A percentile compares a stretch with the other conserved stretches of the same genome.
These are phyloP conservation scores for Muscidifurax raptorellus DNA, from an alignment of 1,140 invertebrate genomes.

Conservation along the genomic window DNA sequence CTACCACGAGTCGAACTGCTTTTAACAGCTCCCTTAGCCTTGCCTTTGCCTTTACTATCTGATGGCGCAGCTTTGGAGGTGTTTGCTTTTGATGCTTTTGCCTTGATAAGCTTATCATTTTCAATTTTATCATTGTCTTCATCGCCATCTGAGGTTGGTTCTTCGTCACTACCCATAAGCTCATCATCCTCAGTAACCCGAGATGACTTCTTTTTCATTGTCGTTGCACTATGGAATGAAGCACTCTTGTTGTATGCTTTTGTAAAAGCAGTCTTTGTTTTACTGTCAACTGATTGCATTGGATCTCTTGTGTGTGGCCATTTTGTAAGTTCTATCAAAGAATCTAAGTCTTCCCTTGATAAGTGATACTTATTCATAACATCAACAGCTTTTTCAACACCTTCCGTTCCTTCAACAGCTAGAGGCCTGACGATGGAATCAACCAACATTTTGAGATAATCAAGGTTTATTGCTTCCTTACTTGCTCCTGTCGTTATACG, in stretches of 20 bases:
- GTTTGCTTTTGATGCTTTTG: constrained; percentile 36
- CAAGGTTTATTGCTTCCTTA: constrained; percentile 85
- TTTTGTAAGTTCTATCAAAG: constrained; percentile 87
- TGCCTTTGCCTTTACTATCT: constrained; percentile 26
- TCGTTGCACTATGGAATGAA: constrained; percentile 80
- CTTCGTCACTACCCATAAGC: constrained; percentile 67
- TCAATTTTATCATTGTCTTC: constrained; percentile 87
- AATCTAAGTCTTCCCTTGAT: constrained; percentile 90
- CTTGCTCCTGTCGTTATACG: constrained; percentile 81
- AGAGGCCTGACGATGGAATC: constrained; percentile 86
- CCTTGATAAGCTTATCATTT: constrained; percentile 51
- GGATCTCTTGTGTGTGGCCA: constrained; percentile 89
- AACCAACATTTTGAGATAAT: constrained; percentile 87
- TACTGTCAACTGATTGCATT: constrained; percentile 85
- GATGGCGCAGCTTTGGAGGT: not conserved
- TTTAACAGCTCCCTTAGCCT: constrained; percentile 27
- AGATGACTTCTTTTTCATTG: constrained; percentile 74
- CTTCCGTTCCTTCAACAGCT: constrained; percentile 80
- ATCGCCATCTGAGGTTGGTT: constrained; percentile 78
- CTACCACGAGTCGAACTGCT: not conserved
- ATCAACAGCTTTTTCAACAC: constrained; percentile 83
- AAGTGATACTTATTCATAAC: constrained; percentile 87
- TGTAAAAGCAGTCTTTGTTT: constrained; percentile 95
- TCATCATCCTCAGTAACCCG: constrained; percentile 72
- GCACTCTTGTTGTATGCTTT: constrained; percentile 92